Base-by-base conservation (phyloP, 23 tunicate species). In the Trididemnum clinides region DNA sequence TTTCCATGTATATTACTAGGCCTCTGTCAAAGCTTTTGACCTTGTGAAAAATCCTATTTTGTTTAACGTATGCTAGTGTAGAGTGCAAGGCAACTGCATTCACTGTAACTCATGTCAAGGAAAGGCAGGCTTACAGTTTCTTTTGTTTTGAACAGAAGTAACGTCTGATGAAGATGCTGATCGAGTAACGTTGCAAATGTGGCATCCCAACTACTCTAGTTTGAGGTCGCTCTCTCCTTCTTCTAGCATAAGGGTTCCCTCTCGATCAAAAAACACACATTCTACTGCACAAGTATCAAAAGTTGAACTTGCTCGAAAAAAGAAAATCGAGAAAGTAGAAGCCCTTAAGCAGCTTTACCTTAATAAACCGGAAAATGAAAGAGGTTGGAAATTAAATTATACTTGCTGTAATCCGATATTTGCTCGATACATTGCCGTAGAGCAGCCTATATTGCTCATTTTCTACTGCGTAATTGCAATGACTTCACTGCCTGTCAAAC, bases 311-410 rank as follows among this genome's bases (percentile, higher is more conserved):
- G 25, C 83, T 62, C 88, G 97, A 39, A 86, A 92, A 64, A 92
- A 92, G 39, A 92, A 92, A 65, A 49, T 82, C 76, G 88, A 92
- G 36, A 75, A 90, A 82, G 87, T 92, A 0, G 77, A 86, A 33
- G 97, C 97, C 35, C 75, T 92, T 88, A 92, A 92, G 33, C 88
- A 87, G 37, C 76, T 92, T 0, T 92, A 92, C 57, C 20, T 92
- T 65, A 92, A 92, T 82, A 80, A 75, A 73, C 78, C 37, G 12
- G 71, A 39, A 64, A 81, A 38, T 29, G 22, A 28, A 36, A 33
- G 37, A 34, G 44, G 77, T 82, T 35, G 6, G 77, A 39, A 69
- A 10, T 23, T 44, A 10, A 44, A 44, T n/a, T n/a, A n/a, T n/a
- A n/a, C n/a, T n/a, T n/a, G n/a, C n/a, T n/a, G n/a, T n/a, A n/a